A percentile compares a stretch with the other conserved stretches of the same genome.
These are phyloP conservation scores for Drosophila hawaiiensis DNA, from an alignment of 2,888 invertebrate genomes.

Conservation along the genomic window DNA sequence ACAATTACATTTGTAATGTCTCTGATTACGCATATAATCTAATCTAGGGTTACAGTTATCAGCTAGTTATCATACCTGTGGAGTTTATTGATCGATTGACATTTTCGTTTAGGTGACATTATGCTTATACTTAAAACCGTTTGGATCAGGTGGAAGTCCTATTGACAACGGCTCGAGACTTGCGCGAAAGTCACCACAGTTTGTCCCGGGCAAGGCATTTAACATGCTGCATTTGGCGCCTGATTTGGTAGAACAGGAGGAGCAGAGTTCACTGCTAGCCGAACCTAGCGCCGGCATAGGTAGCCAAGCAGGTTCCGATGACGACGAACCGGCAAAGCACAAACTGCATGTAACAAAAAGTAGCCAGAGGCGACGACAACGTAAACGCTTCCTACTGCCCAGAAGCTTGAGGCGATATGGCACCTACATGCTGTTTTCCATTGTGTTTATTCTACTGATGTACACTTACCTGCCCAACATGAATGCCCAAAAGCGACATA, in stretches of 20 bases:
- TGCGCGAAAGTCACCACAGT: conserved; percentile 13
- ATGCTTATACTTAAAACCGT: not conserved
- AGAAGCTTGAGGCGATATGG: conserved; percentile 72
- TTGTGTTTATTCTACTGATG: conserved; percentile 69
- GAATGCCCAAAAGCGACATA: conserved; percentile 76
- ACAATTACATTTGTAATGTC: not conserved
- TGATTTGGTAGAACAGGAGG: conserved; percentile 32
- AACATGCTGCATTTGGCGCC: conserved; percentile 26
- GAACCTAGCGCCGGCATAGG: conserved; percentile 17
- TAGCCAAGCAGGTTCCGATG: conserved; percentile 13
- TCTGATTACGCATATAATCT: conserved; percentile 1
- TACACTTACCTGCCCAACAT: conserved; percentile 75
- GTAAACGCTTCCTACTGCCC: conserved; percentile 62
- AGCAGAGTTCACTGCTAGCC: conserved; percentile 44
- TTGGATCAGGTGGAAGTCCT: not conserved
- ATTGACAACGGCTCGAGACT: not conserved
- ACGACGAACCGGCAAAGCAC: conserved; percentile 27
- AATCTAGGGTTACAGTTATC: conserved; percentile 8
- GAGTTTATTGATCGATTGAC: not conserved
- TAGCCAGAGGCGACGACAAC: conserved; percentile 30
- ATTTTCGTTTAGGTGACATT: not conserved
- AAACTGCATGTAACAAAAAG: conserved; percentile 23
- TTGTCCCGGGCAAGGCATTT: not conserved
- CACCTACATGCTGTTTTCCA: conserved; percentile 62
- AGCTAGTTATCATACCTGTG: not conserved